Base-by-base conservation (phyloP, 2,888 invertebrate genomes). In the Drosophila neotestacea region DNA sequence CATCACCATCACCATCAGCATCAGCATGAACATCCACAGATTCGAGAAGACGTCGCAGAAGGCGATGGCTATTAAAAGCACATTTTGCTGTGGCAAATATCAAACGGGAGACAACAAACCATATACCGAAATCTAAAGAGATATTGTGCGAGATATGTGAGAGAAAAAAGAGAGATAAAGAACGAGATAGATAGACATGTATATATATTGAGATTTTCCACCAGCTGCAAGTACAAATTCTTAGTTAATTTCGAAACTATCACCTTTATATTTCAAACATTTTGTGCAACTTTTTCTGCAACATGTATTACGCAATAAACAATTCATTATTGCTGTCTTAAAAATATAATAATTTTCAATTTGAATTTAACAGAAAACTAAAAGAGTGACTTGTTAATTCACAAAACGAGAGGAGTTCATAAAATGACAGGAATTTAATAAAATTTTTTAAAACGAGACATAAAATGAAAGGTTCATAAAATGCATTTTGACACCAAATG, bases 1-100 rank as follows among this genome's bases (percentile, higher is more conserved):
- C 41, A 13, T 6, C 44, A n/a, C 1, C 28, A 44, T n/a, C 28
- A 30, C 30, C 41, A 13, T 6, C 44, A n/a, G 0, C 46, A 16
- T 27, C 28, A 7, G 9, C 30, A 30, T 9, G 9, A 32, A 16
- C 13, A 11, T 11, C 27, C 6, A 11, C 30, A 9, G 48, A 30
- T 30, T 47, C 30, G 47, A 9, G 48, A 48, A 48, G 48, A 7
- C 10, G 48, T 16, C 47, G 30, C 47, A 47, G 30, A 30, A 48
- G 32, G 30, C 32, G 30, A 11, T 11, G 4, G 52, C 52, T 41
- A 52, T 41, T 52, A 52, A 52, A 52, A 52, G 30, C 52, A 41
- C 52, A 41, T 52, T 52, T 52, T 52, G 13, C 39, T 13, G 16
- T 54, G 39, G 30, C 16, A 9, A 54, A 39, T 38, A 38, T 13